Conservation (phyloP, 2,888 invertebrate species). For the Sinhomidia bicolor region DNA sequence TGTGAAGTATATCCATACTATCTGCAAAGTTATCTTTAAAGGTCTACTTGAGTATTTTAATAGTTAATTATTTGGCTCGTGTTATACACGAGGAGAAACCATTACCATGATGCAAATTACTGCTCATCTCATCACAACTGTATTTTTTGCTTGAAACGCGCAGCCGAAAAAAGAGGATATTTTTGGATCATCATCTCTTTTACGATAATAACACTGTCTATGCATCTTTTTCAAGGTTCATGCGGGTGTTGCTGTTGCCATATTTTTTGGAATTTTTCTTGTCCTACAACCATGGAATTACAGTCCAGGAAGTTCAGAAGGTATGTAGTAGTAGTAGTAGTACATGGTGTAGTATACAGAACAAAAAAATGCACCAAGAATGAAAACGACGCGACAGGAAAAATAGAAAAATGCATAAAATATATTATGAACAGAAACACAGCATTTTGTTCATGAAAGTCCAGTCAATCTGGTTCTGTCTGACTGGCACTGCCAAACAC, state of each 20-base stretch:
- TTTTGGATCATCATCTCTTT: constrained; percentile 43
- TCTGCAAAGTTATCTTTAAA: background rate
- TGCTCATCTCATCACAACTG: background rate
- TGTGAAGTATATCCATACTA: background rate
- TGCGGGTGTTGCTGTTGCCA: constrained; percentile 73
- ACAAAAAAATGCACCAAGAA: background rate
- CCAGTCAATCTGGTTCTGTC: no score
- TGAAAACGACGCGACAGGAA: no score
- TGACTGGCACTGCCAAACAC: no score
- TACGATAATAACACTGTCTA: constrained; percentile 15
- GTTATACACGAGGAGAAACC: background rate
- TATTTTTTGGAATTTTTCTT: constrained; percentile 72
- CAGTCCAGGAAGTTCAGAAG: constrained; percentile 52
- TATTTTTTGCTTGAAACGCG: background rate
- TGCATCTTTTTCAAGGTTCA: constrained; percentile 71
- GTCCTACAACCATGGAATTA: constrained; percentile 73
- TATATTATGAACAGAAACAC: no score
- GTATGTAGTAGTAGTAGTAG: constrained; percentile 40
- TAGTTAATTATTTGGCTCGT: constrained; percentile 46
- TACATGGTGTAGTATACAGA: no score
- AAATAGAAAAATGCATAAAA: no score
- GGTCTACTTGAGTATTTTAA: background rate
- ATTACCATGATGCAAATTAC: constrained; percentile 43
- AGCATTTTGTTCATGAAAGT: no score
- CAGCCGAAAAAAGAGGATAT: background rate